Evolutionary conservation across 2,113 vertebrate species (phyloP).

Genomic region (Hiodon tergisus): DNA sequence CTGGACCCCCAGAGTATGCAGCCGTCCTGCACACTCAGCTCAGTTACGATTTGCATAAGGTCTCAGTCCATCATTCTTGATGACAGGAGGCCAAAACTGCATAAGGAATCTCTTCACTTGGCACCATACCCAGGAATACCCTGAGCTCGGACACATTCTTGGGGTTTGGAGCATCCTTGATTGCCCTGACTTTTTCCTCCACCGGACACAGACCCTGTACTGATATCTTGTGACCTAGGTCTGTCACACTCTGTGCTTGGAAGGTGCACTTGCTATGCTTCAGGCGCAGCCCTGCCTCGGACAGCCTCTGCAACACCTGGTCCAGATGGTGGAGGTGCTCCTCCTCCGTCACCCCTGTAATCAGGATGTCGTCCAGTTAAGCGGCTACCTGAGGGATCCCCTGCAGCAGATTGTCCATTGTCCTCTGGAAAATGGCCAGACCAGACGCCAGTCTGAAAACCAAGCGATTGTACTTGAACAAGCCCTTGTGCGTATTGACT

Average conservation of each 20-base stretch:
- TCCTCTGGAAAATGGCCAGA: neutral
- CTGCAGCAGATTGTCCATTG: neutral
- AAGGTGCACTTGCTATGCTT: conserved; percentile 18
- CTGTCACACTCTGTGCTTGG: conserved; percentile 1
- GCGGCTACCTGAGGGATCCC: neutral
- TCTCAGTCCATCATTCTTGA: neutral
- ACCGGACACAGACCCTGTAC: neutral
- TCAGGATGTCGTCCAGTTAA: conserved; percentile 4
- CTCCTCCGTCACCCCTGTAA: neutral
- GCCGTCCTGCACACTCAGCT: neutral
- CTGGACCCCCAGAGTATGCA: neutral
- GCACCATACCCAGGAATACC: neutral
- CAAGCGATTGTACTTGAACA: conserved; percentile 21
- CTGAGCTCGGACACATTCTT: neutral
- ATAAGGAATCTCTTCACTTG: neutral
- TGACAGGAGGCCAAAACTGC: neutral
- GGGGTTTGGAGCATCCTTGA: neutral
- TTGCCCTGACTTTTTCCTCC: conserved; percentile 8
- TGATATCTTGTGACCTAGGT: neutral
- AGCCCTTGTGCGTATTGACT: conserved; percentile 22
- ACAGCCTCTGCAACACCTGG: neutral
- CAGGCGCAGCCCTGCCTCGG: conserved; percentile 11
- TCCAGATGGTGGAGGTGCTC: neutral
- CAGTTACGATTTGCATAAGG: no score
- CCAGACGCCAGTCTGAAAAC: conserved; percentile 5